These are phyloP conservation scores for Eumaeus atala DNA, from an alignment of 1,140 invertebrate species.

Conservation along the genomic window DNA sequence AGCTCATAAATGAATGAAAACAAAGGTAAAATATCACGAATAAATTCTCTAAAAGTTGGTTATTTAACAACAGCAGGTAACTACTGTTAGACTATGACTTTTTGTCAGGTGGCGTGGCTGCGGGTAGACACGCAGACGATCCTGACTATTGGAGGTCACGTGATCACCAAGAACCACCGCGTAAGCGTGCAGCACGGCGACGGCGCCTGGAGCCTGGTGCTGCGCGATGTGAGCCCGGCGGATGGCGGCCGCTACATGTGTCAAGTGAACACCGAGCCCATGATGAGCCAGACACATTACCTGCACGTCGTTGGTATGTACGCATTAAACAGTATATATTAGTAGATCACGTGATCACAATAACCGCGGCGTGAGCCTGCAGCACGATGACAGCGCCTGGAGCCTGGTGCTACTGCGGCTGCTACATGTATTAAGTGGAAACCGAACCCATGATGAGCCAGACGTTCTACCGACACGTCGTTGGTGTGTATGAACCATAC, in stretches of 20 bases:
- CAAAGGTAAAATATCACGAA: no score
- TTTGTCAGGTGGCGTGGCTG: conserved; percentile 87
- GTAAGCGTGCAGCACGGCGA: conserved; percentile 87
- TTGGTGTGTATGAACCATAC: conserved; percentile 80
- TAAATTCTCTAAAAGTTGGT: no score
- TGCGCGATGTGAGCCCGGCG: conserved; percentile 82
- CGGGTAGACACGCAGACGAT: conserved; percentile 92
- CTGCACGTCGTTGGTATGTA: conserved; percentile 89
- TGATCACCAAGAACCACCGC: conserved; percentile 91
- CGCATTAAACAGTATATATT: no score
- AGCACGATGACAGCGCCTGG: conserved; percentile 88
- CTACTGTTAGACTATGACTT: not conserved
- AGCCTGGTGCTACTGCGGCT: conserved; percentile 85
- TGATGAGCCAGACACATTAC: conserved; percentile 90
- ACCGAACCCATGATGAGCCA: conserved; percentile 94
- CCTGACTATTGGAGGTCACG: conserved; percentile 88
- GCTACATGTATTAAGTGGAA: conserved; percentile 93
- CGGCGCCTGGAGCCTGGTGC: conserved; percentile 87
- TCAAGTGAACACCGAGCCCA: conserved; percentile 93
- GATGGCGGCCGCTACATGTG: conserved; percentile 91
- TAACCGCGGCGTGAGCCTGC: conserved; percentile 87
- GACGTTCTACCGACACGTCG: conserved; percentile 88
- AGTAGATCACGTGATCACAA: conserved; percentile 92
- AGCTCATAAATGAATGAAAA: no score
- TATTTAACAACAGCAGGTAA: no score